Evolutionary conservation across 2,888 invertebrate genomes (phyloP).

Genomic region (Drosophila testacea): DNA sequence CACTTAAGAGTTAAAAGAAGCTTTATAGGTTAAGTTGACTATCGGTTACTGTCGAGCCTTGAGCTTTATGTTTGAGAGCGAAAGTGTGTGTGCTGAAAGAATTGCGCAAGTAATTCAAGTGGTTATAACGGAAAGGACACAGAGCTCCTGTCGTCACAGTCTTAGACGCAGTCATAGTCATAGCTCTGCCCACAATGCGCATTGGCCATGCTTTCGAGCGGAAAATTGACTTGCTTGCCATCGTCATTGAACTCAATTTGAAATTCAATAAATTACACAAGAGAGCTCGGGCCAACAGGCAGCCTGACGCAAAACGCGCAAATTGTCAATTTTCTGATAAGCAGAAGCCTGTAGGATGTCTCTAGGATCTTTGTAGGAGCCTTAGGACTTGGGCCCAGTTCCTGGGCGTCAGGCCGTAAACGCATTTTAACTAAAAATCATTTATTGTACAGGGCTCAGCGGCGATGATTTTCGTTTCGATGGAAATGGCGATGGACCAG

Average conservation of each 20-base stretch:
- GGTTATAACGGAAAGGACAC: constrained; percentile 28
- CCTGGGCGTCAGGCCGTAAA: constrained; percentile 48
- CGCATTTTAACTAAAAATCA: constrained; percentile 47
- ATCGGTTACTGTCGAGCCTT: not conserved
- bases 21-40: constrained; percentile 10
- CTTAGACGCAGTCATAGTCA: constrained; percentile 16
- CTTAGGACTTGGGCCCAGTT: constrained; percentile 3
- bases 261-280: constrained; percentile 82
- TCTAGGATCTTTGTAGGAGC: not conserved
- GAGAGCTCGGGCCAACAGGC: constrained; percentile 28
- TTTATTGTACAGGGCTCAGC: constrained; percentile 89
- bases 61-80: not conserved
- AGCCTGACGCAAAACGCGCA: constrained; percentile 66
- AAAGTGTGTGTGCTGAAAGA: constrained; percentile 40
- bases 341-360: constrained; percentile 36
- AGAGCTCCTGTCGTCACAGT: not conserved
- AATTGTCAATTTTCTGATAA: constrained; percentile 81
- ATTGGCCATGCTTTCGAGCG: constrained; percentile 76
- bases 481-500: constrained; percentile 95
- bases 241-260: constrained; percentile 82
- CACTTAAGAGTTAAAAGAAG: constrained; percentile 4
- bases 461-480: constrained; percentile 96
- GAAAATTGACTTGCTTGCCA: constrained; percentile 83
- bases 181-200: constrained; percentile 53
- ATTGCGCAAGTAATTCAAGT: constrained; percentile 73